A percentile compares a stretch with the other conserved stretches of the same genome.
These are phyloP conservation scores for Meandrusa payeni DNA, from an alignment of 2,888 invertebrate species.

Conservation along the genomic window DNA sequence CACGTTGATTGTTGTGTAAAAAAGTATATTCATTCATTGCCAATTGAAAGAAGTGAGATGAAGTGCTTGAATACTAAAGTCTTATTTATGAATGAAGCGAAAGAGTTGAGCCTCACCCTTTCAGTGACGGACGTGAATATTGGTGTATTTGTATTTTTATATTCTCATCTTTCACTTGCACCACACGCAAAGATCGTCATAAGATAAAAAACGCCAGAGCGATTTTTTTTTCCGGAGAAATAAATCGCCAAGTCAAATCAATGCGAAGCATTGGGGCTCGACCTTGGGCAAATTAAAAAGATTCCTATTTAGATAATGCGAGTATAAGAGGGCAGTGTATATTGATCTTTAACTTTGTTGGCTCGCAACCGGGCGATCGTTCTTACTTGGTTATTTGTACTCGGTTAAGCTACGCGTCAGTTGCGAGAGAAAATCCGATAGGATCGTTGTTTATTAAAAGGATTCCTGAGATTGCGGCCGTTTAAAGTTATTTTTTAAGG, in stretches of 20 bases:
- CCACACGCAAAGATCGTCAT: conserved; percentile 30
- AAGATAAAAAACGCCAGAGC: conserved; percentile 35
- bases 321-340: conserved; percentile 23
- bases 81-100: too few species aligned
- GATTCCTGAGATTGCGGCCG: conserved; percentile 9
- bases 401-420: conserved; percentile 12
- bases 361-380: conserved; percentile 14
- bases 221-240: conserved; percentile 32
- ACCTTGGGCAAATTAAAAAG: conserved; percentile 27
- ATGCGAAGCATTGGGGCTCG: conserved; percentile 26
- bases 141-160: too few species aligned
- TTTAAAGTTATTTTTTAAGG: neutral
- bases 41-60: too few species aligned
- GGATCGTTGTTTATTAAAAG: conserved; percentile 18
- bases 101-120: too few species aligned
- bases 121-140: too few species aligned
- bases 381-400: conserved; percentile 23
- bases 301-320: conserved; percentile 26
- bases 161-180: conserved; percentile 24
- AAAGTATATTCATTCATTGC: too few species aligned
- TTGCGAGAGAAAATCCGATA: conserved; percentile 6
- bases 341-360: conserved; percentile 25
- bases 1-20: too few species aligned
- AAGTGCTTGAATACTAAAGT: too few species aligned
- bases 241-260: conserved; percentile 34